phyloP scores from a whole-genome alignment of 1,140 invertebrate species.

The Venustaconcha ellipsiformis region DNA sequence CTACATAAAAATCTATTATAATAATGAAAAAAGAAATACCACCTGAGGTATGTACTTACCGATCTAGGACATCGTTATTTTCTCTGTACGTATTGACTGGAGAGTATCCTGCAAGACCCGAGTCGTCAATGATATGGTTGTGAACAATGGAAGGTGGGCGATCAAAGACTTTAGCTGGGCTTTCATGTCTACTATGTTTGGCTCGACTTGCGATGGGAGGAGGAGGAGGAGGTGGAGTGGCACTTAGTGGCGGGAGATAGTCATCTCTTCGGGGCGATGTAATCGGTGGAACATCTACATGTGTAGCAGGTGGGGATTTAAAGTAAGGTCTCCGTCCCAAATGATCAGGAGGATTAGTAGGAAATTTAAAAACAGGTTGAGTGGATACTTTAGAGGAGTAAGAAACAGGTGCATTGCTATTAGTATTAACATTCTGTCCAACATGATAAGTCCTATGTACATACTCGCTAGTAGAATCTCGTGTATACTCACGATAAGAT shows the following conservation, averaged over 20 bases:
- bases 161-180: slow-evolving; percentile 3
- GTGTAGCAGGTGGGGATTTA: slow-evolving; percentile 29
- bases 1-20: too few relatives aligned
- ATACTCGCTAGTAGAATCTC: too few relatives aligned
- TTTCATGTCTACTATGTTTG: slow-evolving; percentile 9
- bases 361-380: too few relatives aligned
- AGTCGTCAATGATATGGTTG: slow-evolving; percentile 33
- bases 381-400: too few relatives aligned
- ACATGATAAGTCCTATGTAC: too few relatives aligned
- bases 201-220: slow-evolving; percentile 16
- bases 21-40: too few relatives aligned
- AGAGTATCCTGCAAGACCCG: slow-evolving; percentile 34
- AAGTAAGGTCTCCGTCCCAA: slow-evolving; percentile 6
- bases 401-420: too few relatives aligned
- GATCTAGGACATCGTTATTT: slow-evolving; percentile 27
- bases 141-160: neutral
- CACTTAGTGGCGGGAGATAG: slow-evolving; percentile 32
- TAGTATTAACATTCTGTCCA: too few relatives aligned
- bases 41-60: slow-evolving; percentile 16
- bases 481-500: too few relatives aligned
- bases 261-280: slow-evolving; percentile 10
- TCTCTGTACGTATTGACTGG: slow-evolving; percentile 28
- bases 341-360: too few relatives aligned
- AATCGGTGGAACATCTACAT: slow-evolving; percentile 21
- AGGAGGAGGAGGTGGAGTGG: slow-evolving; percentile 28